Evolutionary conservation across 2,113 vertebrate genomes (phyloP).

Genomic region (Willisornis vidua): DNA sequence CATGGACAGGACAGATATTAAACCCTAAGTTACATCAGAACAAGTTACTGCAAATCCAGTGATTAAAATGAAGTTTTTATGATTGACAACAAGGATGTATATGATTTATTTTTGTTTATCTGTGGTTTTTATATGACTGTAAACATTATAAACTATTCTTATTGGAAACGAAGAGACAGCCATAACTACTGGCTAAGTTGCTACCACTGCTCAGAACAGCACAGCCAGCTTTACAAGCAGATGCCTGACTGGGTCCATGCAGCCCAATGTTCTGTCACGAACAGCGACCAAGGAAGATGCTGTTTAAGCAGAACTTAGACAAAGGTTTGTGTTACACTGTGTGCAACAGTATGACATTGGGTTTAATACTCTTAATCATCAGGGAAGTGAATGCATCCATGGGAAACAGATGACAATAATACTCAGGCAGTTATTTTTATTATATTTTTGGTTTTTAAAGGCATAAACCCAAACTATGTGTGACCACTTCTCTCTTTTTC

Average conservation of each 20-base stretch:
- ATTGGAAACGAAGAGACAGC: not conserved
- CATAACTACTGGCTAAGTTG: not conserved
- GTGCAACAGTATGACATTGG: not conserved
- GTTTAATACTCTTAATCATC: not conserved
- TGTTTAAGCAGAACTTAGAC: not conserved
- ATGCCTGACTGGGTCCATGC: not conserved
- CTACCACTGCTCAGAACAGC: not conserved
- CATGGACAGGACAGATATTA: not conserved
- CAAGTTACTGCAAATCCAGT: not conserved
- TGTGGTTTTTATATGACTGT: not conserved
- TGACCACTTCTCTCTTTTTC: not conserved
- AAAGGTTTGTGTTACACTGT: not conserved
- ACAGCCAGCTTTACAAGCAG: not conserved
- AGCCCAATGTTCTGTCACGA: not conserved
- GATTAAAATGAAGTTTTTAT: not conserved
- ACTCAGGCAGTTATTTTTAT: fast-evolving
- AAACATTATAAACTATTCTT: not conserved
- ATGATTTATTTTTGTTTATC: not conserved
- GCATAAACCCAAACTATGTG: not conserved
- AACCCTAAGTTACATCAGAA: not conserved
- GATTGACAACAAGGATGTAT: not conserved
- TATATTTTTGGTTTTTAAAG: not conserved
- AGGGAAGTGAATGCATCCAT: not conserved
- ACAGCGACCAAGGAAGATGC: not conserved
- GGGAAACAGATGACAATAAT: not conserved